Base-by-base conservation (phyloP, 2,113 vertebrate genomes). In the Dicrurus megarhynchus region DNA sequence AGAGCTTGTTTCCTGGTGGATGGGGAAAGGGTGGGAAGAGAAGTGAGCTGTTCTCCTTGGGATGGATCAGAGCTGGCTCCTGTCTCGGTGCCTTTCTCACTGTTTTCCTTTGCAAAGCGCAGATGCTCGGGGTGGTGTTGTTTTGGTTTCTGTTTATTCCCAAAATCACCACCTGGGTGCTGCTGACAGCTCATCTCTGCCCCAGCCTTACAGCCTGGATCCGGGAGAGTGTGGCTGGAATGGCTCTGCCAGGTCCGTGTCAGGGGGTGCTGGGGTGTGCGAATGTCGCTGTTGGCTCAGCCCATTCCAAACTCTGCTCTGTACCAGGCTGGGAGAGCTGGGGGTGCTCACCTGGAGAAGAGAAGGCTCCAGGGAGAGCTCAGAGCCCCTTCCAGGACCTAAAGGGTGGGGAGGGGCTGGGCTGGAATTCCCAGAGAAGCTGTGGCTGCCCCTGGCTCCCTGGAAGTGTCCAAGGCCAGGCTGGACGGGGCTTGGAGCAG, bases 271-370 rank as follows among this genome's bases (percentile, higher is more conserved):
- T 50, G 55, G 26, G 27, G 4, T 8, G 24, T 24, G 65, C 55
- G 8, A 42, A 7, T 14, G 33, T 5, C 57, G 3, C 18, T 46
- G 69, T 15, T 27, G 49, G 18, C 15, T 74, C 68, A 9, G n/a
- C 35, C 49, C 57, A 13, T 55, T 47, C 59, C 59, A 39, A 2
- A 20, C 65, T 70, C 37, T 10, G 37, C 60, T 9, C 0, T 42
- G 55, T 39, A 61, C 16, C 46, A 20, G 56, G 9, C 8, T 56
- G 69, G 57, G 23, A 73, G 59, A 55, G 49, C n/a, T 74, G 69
- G 77, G 77, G 1, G 1, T 65, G 61, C 1, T 65, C 49, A 0
- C 24, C 26, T 44, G 39, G 49, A 44, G 49, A 44, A 0, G 6
- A 0, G 49, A 44, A 44, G 2, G 2, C 0, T n/a, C 24, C 76